phyloP scores from a whole-genome alignment of 2,113 vertebrate genomes.

The Ornithorhynchus anatinus region DNA sequence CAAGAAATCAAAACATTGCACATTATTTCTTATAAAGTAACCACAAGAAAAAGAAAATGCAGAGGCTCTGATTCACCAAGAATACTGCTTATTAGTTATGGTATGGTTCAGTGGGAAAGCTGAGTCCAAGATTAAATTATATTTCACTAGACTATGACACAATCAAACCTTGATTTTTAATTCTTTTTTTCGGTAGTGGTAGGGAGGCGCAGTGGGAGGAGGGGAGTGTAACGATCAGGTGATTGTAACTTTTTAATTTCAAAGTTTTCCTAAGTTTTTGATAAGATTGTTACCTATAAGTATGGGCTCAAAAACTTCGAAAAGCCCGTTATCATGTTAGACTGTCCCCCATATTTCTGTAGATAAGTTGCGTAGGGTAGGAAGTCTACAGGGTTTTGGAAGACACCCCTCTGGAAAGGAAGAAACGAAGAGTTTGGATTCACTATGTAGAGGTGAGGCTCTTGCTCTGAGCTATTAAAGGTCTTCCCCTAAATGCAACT shows the following conservation, averaged over 20 bases:
- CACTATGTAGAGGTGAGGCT: no score
- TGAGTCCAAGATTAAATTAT: constrained; percentile 62
- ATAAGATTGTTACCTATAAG: constrained; percentile 54
- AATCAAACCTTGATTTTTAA: constrained; percentile 56
- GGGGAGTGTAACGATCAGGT: constrained; percentile 35
- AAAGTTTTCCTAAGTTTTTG: constrained; percentile 41
- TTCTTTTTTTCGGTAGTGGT: no score
- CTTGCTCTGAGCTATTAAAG: no score
- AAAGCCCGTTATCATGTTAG: not conserved
- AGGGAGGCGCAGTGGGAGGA: no score
- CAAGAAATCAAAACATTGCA: constrained; percentile 45
- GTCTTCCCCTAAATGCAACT: no score
- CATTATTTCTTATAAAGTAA: constrained; percentile 57
- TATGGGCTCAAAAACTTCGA: not conserved
- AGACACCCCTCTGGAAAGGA: not conserved
- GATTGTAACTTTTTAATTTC: constrained; percentile 47
- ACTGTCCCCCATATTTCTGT: not conserved
- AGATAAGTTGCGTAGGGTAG: not conserved
- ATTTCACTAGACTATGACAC: constrained; percentile 61
- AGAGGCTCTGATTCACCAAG: constrained; percentile 47
- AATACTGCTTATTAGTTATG: constrained; percentile 60
- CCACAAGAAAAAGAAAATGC: constrained; percentile 55
- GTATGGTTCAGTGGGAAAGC: constrained; percentile 62
- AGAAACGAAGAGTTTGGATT: not conserved
- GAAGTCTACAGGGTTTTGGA: not conserved